Percentiles rank a stretch among this genome's conserved stretches.
Evolutionary conservation across 2,888 invertebrate genomes (phyloP).

Genomic region (Hirtodrosophila cameraria): DNA sequence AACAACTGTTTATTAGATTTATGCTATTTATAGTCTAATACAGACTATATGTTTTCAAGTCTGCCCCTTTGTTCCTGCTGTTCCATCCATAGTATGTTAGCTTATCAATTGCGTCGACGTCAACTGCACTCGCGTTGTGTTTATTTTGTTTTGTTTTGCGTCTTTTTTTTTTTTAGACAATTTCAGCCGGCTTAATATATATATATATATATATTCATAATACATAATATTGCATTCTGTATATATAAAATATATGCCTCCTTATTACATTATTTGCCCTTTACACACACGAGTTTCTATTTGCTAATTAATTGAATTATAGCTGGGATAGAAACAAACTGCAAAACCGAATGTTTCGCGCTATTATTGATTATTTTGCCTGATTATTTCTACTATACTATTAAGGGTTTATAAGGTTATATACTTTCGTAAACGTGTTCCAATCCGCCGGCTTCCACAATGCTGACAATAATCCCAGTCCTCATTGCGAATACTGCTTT

Average conservation of each 20-base stretch:
- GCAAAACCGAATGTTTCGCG: too few relatives aligned
- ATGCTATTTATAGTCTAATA: slow-evolving; percentile 57
- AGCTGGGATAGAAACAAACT: too few relatives aligned
- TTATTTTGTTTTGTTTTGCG: slow-evolving; percentile 18
- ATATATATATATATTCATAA: neutral
- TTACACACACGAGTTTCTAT: too few relatives aligned
- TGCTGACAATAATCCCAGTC: slow-evolving; percentile 15
- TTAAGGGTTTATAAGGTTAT: neutral
- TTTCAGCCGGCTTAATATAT: slow-evolving; percentile 10
- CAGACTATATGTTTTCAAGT: neutral
- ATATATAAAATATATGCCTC: too few relatives aligned
- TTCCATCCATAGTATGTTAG: neutral
- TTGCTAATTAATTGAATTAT: too few relatives aligned
- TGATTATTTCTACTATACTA: neutral
- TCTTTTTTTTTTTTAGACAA: slow-evolving; percentile 21
- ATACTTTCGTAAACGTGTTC: neutral
- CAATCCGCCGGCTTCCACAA: slow-evolving; percentile 1
- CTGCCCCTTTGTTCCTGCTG: too few relatives aligned
- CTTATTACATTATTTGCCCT: too few relatives aligned
- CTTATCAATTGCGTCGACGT: slow-evolving; percentile 32
- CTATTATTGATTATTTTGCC: too few relatives aligned
- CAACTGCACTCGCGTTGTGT: slow-evolving; percentile 1
- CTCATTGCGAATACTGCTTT: slow-evolving; percentile 11
- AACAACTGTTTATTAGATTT: slow-evolving; percentile 27
- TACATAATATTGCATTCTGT: slow-evolving; percentile 1